Evolutionary conservation across 37 sponge, comb jelly and placozoan species (phyloP).

Genomic region (Corticium candelabrum): DNA sequence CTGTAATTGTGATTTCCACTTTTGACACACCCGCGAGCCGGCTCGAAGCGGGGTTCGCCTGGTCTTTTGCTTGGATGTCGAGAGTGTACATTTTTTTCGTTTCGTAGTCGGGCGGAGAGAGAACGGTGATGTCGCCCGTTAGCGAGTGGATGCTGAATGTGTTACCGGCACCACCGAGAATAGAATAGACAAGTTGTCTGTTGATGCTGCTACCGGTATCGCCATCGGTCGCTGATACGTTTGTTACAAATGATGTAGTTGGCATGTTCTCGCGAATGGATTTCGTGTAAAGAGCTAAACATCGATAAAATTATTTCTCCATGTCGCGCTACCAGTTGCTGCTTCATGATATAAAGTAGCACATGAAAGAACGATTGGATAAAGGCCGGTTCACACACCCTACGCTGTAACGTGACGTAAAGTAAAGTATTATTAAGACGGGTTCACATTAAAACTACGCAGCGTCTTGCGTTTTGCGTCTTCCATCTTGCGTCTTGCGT

Average conservation of each 20-base stretch:
- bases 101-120: slow-evolving; percentile 34
- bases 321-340: no score
- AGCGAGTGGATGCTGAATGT: not conserved
- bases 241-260: not conserved
- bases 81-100: slow-evolving; percentile 12
- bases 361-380: no score
- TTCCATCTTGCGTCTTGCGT: no score
- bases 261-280: slow-evolving; percentile 37
- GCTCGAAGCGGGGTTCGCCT: slow-evolving; percentile 9
- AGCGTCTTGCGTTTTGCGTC: no score
- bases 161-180: not conserved
- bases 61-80: slow-evolving; percentile 14
- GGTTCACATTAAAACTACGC: no score
- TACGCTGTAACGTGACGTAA: no score
- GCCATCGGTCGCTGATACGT: slow-evolving; percentile 41
- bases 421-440: no score
- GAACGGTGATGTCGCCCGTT: not conserved
- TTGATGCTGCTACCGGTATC: slow-evolving; percentile 52
- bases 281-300: not conserved
- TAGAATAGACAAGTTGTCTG: slow-evolving; percentile 25
- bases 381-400: no score
- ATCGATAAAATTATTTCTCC: no score
- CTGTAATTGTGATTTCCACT: slow-evolving; percentile 24
- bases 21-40: slow-evolving; percentile 16
- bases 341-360: no score